Percentiles rank a stretch among this genome's conserved stretches.
Conservation (phyloP, 2,113 vertebrate species). For the Benitochromis conjunctus region DNA sequence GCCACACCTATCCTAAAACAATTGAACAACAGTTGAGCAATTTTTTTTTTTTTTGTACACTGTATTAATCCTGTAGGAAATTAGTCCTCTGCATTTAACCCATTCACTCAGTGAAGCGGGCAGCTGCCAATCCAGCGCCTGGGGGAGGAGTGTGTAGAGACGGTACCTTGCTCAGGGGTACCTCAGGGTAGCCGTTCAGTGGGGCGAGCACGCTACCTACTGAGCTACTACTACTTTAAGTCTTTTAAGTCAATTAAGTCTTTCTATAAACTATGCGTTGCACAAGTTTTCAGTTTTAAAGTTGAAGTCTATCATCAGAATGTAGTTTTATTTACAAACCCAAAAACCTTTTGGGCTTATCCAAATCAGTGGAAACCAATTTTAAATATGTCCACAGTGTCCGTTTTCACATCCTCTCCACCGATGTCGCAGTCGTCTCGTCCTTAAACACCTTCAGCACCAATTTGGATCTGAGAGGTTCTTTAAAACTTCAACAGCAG, state of each 20-base stretch:
- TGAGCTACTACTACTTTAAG: too few relatives aligned
- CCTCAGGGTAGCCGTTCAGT: too few relatives aligned
- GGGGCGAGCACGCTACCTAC: too few relatives aligned
- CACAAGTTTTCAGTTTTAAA: background rate
- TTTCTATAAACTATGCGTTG: background rate
- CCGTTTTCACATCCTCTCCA: background rate
- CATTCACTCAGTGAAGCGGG: too few relatives aligned
- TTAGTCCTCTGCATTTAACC: too few relatives aligned
- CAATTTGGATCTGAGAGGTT: background rate
- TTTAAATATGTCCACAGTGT: background rate
- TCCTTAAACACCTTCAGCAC: background rate
- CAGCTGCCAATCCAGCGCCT: too few relatives aligned
- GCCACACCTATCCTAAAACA: background rate
- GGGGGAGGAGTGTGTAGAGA: too few relatives aligned
- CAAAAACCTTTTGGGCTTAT: background rate
- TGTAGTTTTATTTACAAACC: background rate
- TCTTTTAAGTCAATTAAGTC: background rate
- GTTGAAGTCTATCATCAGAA: background rate
- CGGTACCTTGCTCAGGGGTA: too few relatives aligned
- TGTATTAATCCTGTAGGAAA: too few relatives aligned
- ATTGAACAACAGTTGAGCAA: background rate
- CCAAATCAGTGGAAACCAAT: background rate
- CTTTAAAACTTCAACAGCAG: background rate
- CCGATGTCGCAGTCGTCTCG: rapidly evolving
- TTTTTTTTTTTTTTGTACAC: background rate